phyloP scores from a whole-genome alignment of 2,888 invertebrate genomes.

The Ischnus inquisitorius region DNA sequence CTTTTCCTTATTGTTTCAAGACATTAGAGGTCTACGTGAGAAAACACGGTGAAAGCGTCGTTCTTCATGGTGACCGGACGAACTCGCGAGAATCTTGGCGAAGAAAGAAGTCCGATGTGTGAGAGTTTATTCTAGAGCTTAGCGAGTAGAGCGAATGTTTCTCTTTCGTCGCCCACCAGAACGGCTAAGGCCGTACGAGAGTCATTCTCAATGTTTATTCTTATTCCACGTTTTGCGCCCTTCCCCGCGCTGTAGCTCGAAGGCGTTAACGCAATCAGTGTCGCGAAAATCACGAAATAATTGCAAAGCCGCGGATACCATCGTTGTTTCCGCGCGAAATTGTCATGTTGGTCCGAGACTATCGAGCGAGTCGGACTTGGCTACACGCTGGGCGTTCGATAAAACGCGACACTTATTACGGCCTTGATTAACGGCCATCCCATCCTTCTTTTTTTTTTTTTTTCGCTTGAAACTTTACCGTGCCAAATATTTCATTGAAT shows the following conservation, averaged over 20 bases:
- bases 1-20: constrained; percentile 51
- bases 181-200: not conserved
- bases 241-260: constrained; percentile 1
- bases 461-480: constrained; percentile 45
- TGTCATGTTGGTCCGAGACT: not conserved
- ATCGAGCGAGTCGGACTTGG: constrained; percentile 26
- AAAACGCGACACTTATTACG: constrained; percentile 63
- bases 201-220: not conserved
- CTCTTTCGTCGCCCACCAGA: constrained; percentile 39
- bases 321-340: too few species aligned
- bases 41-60: constrained; percentile 47
- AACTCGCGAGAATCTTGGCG: constrained; percentile 47
- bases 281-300: constrained; percentile 49
- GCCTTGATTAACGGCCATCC: constrained; percentile 47
- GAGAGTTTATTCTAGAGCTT: constrained; percentile 58
- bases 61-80: constrained; percentile 18
- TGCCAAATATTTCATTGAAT: constrained; percentile 67
- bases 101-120: constrained; percentile 11
- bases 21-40: constrained; percentile 60
- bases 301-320: not conserved
- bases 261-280: constrained; percentile 53
- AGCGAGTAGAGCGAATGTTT: constrained; percentile 60
- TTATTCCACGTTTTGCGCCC: not conserved
- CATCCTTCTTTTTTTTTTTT: constrained; percentile 7
- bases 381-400: constrained; percentile 42